Evolutionary conservation across 2,113 vertebrate species (phyloP), one percentile per base, ranked within the genome.

Genomic region (Callionymus lyra): DNA sequence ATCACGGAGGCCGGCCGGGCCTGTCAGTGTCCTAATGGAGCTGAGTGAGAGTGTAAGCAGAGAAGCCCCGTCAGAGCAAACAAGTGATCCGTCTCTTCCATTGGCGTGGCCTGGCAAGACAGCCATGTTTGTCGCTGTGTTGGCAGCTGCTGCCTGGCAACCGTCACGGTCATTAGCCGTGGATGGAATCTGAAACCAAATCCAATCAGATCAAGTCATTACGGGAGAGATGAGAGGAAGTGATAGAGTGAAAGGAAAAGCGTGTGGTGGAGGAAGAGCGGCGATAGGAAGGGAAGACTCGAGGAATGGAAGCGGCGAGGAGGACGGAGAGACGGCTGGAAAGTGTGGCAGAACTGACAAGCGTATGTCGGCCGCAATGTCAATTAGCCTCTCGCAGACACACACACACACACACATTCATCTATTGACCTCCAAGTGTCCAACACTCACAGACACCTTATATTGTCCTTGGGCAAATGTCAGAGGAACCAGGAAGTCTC

Each of bases 161-260:
- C 76, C 44, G 71, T 49, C 58, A 63, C 40, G 46, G 73, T 48
- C 61, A 57, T 81, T 76, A 74, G 59, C 63, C 59, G 44, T 32
- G 46, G 64, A 72, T 56, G 42, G 58, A 75, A 79, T 65, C 65
- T 32, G 57, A 77, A 66, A 71, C 62, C 54, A 74, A 72, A 77
- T 77, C 73, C 73, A 79, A 81, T 81, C 76, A 69, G 75, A 74
- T 77, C 52, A 38, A 56, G 70, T 74, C 66, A 72, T 81, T 77
- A 71, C 47, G 1, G n/a, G 59, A 41, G 58, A 59, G 56, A 78
- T 70, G 63, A 62, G 59, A 59, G 39, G 59, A 57, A 54, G 59
- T 45, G 69, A 74, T 34, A 44, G 55, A 59, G 55, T 32, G 48
- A 48, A 6, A 16, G 12, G 15, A 5, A n/a, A 41, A 43, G 10